Evolutionary conservation across 2,888 invertebrate genomes (phyloP).

Genomic region (Sthenelais limicola): DNA sequence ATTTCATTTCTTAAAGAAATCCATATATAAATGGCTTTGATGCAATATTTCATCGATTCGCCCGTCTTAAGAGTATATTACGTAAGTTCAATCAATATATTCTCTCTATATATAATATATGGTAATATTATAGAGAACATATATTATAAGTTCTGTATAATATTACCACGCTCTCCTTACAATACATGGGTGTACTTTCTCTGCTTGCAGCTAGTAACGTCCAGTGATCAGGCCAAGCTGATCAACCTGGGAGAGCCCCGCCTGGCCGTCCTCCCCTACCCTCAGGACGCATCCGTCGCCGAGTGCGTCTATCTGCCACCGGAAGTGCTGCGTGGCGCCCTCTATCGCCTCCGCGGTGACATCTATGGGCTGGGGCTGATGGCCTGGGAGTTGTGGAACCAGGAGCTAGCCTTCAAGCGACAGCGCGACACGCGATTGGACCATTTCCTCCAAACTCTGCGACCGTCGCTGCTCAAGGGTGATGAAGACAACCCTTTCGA

Average conservation of each 20-base stretch:
- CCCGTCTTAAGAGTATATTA: too few relatives aligned
- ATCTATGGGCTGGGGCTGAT: slow-evolving; percentile 59
- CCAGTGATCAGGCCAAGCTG: slow-evolving; percentile 45
- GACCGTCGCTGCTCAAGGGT: slow-evolving; percentile 22
- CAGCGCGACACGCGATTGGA: slow-evolving; percentile 35
- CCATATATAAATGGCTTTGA: too few relatives aligned
- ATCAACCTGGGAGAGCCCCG: slow-evolving; percentile 56
- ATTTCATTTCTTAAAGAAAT: too few relatives aligned
- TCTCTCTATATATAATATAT: too few relatives aligned
- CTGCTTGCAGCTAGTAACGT: slow-evolving; percentile 40
- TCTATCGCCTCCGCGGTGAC: slow-evolving; percentile 60
- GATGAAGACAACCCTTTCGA: slow-evolving; percentile 42
- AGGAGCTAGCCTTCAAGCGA: slow-evolving; percentile 45
- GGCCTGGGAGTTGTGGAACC: slow-evolving; percentile 54
- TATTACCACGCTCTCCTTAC: too few relatives aligned
- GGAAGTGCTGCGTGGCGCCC: slow-evolving; percentile 60
- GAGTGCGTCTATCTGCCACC: slow-evolving; percentile 63
- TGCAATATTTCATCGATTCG: too few relatives aligned
- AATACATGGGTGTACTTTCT: too few relatives aligned
- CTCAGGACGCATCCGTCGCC: slow-evolving; percentile 47
- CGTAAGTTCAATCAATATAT: too few relatives aligned
- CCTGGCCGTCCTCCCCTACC: slow-evolving; percentile 48
- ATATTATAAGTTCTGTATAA: too few relatives aligned
- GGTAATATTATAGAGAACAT: too few relatives aligned
- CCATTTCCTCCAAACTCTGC: slow-evolving; percentile 42